Conservation (phyloP, 2,797 vertebrate genomes). For the Myripristis murdjan region DNA sequence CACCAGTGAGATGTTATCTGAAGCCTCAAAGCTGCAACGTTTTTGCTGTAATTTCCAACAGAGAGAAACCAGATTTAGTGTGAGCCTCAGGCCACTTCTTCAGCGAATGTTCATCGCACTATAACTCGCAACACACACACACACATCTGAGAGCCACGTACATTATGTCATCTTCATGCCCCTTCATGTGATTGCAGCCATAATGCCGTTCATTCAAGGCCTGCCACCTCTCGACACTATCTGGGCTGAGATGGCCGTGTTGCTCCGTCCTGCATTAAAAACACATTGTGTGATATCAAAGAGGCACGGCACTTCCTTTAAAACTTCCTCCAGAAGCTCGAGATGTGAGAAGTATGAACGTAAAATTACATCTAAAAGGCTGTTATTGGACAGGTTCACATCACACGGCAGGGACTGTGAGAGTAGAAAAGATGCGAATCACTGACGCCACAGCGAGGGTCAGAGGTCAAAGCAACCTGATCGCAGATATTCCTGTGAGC, state of each 20-base stretch:
- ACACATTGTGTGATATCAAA: not conserved
- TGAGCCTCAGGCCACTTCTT: slow-evolving; percentile 17
- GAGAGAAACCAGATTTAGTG: slow-evolving; percentile 33
- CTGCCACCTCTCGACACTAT: not conserved
- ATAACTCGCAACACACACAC: not conserved
- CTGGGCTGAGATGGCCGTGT: slow-evolving; percentile 5
- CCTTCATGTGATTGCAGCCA: slow-evolving; percentile 28
- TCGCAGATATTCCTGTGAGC: no score
- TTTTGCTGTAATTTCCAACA: slow-evolving; percentile 37
- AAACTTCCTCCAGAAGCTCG: no score
- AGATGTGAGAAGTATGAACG: no score
- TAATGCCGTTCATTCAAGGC: slow-evolving; percentile 22
- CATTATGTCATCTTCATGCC: slow-evolving; percentile 31
- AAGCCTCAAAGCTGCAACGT: slow-evolving; percentile 37
- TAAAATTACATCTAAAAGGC: no score
- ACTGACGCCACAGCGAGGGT: no score
- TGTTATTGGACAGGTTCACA: no score
- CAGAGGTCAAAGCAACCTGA: no score
- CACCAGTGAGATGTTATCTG: slow-evolving; percentile 45
- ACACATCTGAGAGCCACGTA: not conserved
- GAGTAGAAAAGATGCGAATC: no score
- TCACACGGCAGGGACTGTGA: no score
- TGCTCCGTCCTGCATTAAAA: not conserved
- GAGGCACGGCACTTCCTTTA: not conserved
- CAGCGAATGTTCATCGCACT: no score